phyloP scores from a whole-genome alignment of 2,113 vertebrate genomes.

The Dipodomys spectabilis region DNA sequence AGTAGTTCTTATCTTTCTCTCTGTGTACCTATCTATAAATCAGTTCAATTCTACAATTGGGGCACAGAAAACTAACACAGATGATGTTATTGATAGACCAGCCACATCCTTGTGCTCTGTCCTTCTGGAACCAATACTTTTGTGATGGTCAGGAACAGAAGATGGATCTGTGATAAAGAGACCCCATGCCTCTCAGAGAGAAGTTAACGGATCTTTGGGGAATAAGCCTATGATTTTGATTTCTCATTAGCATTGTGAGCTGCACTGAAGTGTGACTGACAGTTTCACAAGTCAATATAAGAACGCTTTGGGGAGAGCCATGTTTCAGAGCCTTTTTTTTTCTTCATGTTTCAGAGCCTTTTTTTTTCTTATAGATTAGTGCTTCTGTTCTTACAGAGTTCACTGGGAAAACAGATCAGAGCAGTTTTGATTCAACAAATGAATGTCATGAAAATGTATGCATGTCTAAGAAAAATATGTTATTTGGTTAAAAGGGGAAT shows the following conservation, averaged over 20 bases:
- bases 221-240: slow-evolving; percentile 62
- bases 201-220: slow-evolving; percentile 67
- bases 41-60: slow-evolving; percentile 42
- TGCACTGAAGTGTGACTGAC: slow-evolving; percentile 75
- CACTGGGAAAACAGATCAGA: slow-evolving; percentile 61
- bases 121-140: slow-evolving; percentile 56
- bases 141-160: slow-evolving; percentile 54
- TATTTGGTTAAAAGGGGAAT: slow-evolving; percentile 38
- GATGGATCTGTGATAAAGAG: slow-evolving; percentile 63
- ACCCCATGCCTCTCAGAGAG: slow-evolving; percentile 46
- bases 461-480: slow-evolving; percentile 50
- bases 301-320: slow-evolving; percentile 52
- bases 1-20: slow-evolving; percentile 19
- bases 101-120: slow-evolving; percentile 9
- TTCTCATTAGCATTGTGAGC: slow-evolving; percentile 71
- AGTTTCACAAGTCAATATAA: slow-evolving; percentile 74
- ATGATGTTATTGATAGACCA: slow-evolving; percentile 54
- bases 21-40: slow-evolving; percentile 37
- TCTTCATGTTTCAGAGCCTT: slow-evolving; percentile 3
- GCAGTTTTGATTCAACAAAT: slow-evolving; percentile 53
- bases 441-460: slow-evolving; percentile 37
- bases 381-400: slow-evolving; percentile 55
- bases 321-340: slow-evolving; percentile 13
- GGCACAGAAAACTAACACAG: background rate
- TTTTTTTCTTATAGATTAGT: slow-evolving; percentile 51